Percentiles rank a stretch among this genome's conserved stretches.
Conservation (phyloP, 35 echinoderm and acorn worm genomes). For the Heliocidaris tuberculata region DNA sequence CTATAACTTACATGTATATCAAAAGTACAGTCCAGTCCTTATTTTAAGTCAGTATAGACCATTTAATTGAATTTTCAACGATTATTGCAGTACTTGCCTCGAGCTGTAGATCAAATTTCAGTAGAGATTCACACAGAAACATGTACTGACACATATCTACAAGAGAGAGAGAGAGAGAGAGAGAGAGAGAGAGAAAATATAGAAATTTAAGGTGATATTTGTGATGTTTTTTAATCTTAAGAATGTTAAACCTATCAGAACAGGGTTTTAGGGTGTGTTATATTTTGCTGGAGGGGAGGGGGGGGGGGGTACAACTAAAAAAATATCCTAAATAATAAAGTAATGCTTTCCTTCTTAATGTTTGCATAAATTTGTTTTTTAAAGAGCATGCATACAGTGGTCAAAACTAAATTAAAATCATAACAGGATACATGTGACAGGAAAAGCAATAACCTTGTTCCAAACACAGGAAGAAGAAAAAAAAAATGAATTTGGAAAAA, state of each 20-base stretch:
- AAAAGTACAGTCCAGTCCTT: no score
- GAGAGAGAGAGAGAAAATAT: neutral
- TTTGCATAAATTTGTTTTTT: no score
- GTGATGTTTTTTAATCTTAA: no score
- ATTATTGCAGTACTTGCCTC: conserved; percentile 50
- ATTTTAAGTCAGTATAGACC: no score
- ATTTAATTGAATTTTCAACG: no score
- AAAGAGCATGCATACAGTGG: neutral
- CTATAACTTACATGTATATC: no score
- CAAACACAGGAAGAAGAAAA: neutral
- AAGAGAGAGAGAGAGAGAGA: conserved; percentile 47
- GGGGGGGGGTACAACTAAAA: neutral
- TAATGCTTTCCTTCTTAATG: no score
- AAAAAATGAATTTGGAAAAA: neutral
- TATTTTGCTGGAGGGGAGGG: no score
- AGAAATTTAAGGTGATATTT: no score
- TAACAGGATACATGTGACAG: neutral
- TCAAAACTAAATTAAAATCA: neutral
- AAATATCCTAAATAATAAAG: no score
- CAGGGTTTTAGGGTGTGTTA: no score
- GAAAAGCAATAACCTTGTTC: neutral
- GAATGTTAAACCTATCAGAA: no score
- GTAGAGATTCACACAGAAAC: conserved; percentile 72
- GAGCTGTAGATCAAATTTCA: conserved; percentile 92
- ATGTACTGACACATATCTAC: conserved; percentile 80